Evolutionary conservation across 2,113 vertebrate genomes (phyloP).

Genomic region (Deroptyus accipitrinus): DNA sequence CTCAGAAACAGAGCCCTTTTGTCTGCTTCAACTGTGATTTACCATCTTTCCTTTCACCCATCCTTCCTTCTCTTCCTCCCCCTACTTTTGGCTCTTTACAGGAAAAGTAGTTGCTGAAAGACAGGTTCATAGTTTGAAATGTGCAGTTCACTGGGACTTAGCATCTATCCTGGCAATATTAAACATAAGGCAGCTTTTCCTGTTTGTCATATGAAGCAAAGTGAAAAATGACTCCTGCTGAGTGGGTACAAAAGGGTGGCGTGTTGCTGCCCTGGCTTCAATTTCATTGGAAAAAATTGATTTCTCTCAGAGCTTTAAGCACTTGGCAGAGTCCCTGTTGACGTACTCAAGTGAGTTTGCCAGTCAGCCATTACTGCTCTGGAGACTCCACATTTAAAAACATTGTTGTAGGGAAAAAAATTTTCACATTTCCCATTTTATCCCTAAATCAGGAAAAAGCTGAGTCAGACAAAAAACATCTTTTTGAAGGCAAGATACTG

Average conservation of each 20-base stretch:
- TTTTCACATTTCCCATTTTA: neutral
- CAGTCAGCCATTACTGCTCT: neutral
- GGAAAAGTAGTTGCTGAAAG: conserved; percentile 58
- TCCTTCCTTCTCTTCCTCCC: neutral
- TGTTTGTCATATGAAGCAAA: neutral
- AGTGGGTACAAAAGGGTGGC: neutral
- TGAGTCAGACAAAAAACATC: neutral
- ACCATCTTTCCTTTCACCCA: conserved; percentile 16
- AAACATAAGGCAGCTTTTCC: neutral
- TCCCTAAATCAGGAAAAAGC: neutral
- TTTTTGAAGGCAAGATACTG: neutral
- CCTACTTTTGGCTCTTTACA: neutral
- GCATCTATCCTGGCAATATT: neutral
- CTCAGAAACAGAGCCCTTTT: conserved; percentile 74
- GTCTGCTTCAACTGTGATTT: conserved; percentile 62
- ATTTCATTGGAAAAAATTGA: conserved; percentile 21
- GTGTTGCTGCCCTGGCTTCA: neutral
- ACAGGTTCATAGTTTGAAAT: conserved; percentile 35
- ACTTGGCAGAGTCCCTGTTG: neutral
- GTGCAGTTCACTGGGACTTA: neutral
- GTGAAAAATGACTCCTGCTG: neutral
- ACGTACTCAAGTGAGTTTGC: neutral
- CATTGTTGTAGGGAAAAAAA: neutral
- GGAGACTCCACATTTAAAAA: neutral
- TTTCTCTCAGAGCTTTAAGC: neutral